A percentile compares a stretch with the other conserved stretches of the same genome.
These are phyloP conservation scores for Ctena decussata DNA, from an alignment of 2,888 invertebrate genomes.

Conservation along the genomic window DNA sequence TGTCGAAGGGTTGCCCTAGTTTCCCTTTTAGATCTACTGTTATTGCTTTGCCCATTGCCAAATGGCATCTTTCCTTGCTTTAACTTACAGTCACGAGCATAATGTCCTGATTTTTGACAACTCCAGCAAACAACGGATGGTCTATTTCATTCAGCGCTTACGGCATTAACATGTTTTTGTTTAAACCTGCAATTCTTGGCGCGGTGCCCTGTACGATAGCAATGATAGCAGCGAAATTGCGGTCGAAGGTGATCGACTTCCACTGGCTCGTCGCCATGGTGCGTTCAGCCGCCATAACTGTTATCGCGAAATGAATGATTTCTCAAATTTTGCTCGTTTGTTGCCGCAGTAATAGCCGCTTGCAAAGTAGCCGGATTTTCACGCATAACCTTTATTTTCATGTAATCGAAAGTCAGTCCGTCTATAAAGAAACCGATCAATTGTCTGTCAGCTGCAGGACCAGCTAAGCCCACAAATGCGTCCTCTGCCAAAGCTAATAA, in stretches of 20 bases:
- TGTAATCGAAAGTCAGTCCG: neutral
- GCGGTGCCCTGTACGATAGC: neutral
- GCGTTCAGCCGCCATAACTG: neutral
- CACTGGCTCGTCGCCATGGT: neutral
- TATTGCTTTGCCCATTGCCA: too few species aligned
- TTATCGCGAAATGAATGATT: neutral
- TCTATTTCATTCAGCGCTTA: neutral
- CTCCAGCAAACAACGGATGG: neutral
- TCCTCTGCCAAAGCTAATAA: neutral
- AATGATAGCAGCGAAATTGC: neutral
- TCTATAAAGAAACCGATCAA: conserved; percentile 11
- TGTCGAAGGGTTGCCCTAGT: neutral
- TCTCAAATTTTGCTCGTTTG: conserved; percentile 21
- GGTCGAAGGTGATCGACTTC: neutral
- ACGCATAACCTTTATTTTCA: conserved; percentile 7
- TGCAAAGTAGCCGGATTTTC: conserved; percentile 16
- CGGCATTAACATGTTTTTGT: too few species aligned
- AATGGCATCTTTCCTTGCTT: too few species aligned
- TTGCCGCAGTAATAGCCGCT: conserved; percentile 1
- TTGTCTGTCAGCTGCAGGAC: neutral
- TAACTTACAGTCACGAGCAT: too few species aligned
- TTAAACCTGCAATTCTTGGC: neutral
- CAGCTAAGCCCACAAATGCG: neutral
- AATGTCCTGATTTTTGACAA: too few species aligned
- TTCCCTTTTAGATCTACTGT: too few species aligned